These are phyloP conservation scores for Limonius californicus DNA, from an alignment of 1,140 invertebrate species.

Conservation along the genomic window DNA sequence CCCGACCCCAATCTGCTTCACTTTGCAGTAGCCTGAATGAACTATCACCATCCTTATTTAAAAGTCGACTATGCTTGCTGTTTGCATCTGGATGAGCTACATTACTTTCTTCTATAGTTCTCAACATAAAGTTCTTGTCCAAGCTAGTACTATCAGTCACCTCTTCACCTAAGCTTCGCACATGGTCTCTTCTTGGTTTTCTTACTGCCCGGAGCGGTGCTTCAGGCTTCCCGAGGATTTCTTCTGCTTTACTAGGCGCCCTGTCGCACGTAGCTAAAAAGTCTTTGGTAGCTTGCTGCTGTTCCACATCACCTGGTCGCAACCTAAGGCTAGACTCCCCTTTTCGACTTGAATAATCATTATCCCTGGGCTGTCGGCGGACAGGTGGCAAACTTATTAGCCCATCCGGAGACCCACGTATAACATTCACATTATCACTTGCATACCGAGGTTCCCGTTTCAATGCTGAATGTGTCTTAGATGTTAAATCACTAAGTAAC, in stretches of 20 bases:
- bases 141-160: constrained; percentile 37
- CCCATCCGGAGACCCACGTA: constrained; percentile 27
- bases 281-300: constrained; percentile 6
- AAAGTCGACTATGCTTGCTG: neutral
- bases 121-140: constrained; percentile 40
- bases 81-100: neutral
- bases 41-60: neutral
- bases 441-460: constrained; percentile 20
- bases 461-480: constrained; percentile 2
- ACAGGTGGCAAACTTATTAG: constrained; percentile 52
- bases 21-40: constrained; percentile 19
- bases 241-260: constrained; percentile 41
- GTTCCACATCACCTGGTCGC: neutral
- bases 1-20: constrained; percentile 22
- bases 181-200: constrained; percentile 36
- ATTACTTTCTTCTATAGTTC: constrained; percentile 44
- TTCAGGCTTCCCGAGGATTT: constrained; percentile 43
- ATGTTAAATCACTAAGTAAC: neutral
- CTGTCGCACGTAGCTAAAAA: constrained; percentile 23
- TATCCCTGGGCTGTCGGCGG: constrained; percentile 32
- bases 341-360: constrained; percentile 4
- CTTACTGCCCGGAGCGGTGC: constrained; percentile 38
- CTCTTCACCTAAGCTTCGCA: constrained; percentile 47
- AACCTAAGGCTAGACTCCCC: neutral
- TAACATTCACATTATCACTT: constrained; percentile 1